These are phyloP conservation scores for Diplolepis rosae DNA, from an alignment of 2,888 invertebrate species.

Conservation along the genomic window DNA sequence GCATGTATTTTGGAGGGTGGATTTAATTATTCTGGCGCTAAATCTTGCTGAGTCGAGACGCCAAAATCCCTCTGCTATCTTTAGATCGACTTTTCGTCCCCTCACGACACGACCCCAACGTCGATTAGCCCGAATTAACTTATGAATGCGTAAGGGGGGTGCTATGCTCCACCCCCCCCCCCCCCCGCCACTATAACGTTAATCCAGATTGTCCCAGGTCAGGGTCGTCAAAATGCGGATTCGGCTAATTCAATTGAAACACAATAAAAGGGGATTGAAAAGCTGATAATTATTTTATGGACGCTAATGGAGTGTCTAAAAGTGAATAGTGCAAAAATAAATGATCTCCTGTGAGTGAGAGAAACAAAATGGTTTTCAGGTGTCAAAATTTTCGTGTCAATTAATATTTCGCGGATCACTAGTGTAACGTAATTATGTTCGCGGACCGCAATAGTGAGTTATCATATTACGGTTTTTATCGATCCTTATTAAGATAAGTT, in stretches of 20 bases:
- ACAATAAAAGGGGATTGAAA: slow-evolving; percentile 3
- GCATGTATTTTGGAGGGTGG: not conserved
- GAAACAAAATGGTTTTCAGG: not conserved
- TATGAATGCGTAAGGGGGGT: slow-evolving; percentile 22
- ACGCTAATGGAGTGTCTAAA: not conserved
- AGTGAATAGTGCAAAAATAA: not conserved
- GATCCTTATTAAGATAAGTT: not conserved
- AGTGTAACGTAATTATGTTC: slow-evolving; percentile 16
- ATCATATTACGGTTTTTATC: slow-evolving; percentile 23
- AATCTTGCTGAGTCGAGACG: slow-evolving; percentile 1
- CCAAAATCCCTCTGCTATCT: slow-evolving; percentile 15
- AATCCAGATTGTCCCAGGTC: slow-evolving; percentile 16
- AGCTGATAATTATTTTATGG: not conserved
- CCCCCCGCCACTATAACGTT: not conserved
- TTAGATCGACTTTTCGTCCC: slow-evolving; percentile 41
- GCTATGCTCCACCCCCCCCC: not conserved
- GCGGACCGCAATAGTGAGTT: slow-evolving; percentile 1
- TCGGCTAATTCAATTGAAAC: not conserved
- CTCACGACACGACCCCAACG: slow-evolving; percentile 43
- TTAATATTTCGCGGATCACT: slow-evolving; percentile 18
- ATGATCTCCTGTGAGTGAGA: not conserved
- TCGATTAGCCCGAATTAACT: slow-evolving; percentile 63
- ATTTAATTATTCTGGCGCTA: not conserved
- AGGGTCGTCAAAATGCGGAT: slow-evolving; percentile 5
- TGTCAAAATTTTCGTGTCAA: not conserved